Evolutionary conservation across 1,140 invertebrate genomes (phyloP), one percentile per base, ranked within the genome.

Genomic region (Neoseiulus cucumeris): DNA sequence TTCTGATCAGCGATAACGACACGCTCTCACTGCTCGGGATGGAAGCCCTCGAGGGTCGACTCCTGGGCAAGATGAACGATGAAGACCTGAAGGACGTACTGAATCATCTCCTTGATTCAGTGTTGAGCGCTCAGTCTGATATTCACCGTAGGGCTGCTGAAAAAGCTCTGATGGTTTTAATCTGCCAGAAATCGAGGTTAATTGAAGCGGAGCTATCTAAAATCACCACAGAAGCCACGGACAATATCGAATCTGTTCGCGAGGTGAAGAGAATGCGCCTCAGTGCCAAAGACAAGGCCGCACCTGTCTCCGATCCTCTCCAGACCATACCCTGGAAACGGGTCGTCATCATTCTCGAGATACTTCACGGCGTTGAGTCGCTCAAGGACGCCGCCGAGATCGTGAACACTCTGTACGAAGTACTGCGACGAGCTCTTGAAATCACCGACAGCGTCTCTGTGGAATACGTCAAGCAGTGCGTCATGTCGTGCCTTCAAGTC

Each of bases 401-500:
- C 2, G 76, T 91, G 7, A 81, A 83, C 0, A 70, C 82, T n/a
- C 73, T 91, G 4, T 91, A 93, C 70, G 82, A 85, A 64, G 72
- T 93, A n/a, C 73, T 95, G 7, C 83, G 44, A 68, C 79, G 77
- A 1, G 25, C 85, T 72, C 77, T 89, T 66, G 80, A 82, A 66
- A 83, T 89, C 67, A 87, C 91, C 70, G 84, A 88, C 70, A 86
- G 91, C 70, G 82, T 82, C 22, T 81, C 83, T n/a, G 81, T 87
- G 0, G 90, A 94, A 74, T 93, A 94, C 72, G 81, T 85, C 0
- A 92, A 92, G 75, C 91, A 95, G 72, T 74, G 93, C 12, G 77
- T 91, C 22, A 74, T 95, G 0, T 84, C 87, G 0, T 81, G 81
- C n/a, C 77, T 93, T 7, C 77, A 87, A 18, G 17, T 68, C 12